Base-by-base conservation (phyloP, 2,888 invertebrate species). In the Alsophila aescularia region DNA sequence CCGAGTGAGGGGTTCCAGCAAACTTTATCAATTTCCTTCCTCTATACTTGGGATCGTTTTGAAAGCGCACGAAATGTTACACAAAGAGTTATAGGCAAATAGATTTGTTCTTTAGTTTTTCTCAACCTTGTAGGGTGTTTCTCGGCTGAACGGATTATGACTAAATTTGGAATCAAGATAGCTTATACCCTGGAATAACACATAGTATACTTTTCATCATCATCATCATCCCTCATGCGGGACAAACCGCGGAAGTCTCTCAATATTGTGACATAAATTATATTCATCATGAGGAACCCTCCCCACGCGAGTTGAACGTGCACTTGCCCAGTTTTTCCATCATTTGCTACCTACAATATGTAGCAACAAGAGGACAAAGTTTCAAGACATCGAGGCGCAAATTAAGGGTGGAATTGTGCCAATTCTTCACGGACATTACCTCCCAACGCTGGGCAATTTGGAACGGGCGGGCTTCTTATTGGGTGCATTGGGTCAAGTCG, bases 11-110 rank as follows among this genome's bases (percentile, higher is more conserved):
- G 44, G 37, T 18, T 35, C 5, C 16, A 2, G 14, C n/a, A 63
- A 63, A 32, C 58, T 62, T 63, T 63, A 63, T 63, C 63, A 63
- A 60, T 63, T 53, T 52, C 31, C 44, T 49, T 44, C 54, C 18
- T 18, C 16, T 6, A n/a, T 10, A 10, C 32, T 31, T 15, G 16
- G n/a, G 10, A 31, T 13, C 18, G 16, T 1, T 42, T 6, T 31
- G 10, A 16, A 27, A 40, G 1, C 27, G 14, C 14, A 27, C 10
- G 27, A 5, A 40, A 27, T 24, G 14, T 24, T 12, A 13, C 9
- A 10, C 15, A 16, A 16, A 36, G 29, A 29, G 29, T 29, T 29
- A n/a, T 8, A 29, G 29, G 29, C n/a, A 29, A 29, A 29, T 29
- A n/a, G n/a, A n/a, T 29, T 29, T 8, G 29, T n/a, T n/a, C n/a